Evolutionary conservation across 2,888 invertebrate genomes (phyloP), one percentile per base, ranked within the genome.

Genomic region (Spicauda simplicius): DNA sequence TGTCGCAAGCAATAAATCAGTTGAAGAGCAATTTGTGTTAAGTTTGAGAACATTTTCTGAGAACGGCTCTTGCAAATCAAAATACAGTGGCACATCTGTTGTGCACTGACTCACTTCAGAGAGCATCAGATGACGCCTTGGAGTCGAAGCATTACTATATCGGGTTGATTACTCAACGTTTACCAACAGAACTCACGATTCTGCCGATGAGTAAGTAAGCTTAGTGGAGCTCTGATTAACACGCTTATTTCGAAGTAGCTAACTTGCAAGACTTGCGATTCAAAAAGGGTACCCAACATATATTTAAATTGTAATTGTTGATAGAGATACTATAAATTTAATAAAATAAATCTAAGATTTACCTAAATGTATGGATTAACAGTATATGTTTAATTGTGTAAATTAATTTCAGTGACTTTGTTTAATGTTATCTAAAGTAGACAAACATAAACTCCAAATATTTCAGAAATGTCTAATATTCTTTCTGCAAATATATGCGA

Each of bases 91-190:
- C 77, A 76, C 82, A 80, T 79, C 77, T 83, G 82, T 79, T 70
- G 53, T 70, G 71, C 71, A 56, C 79, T 87, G 88, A 89, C 74
- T 88, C 87, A 88, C 72, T 68, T 74, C 73, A 76, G 75, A 78
- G 54, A 66, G 67, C 65, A 68, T 78, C 74, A 70, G 74, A 80
- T 83, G 83, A 84, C 80, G 76, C 74, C 72, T 72, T 71, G 69
- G 74, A 78, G 76, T 76, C 78, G 77, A 60, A 66, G 60, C 77
- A 74, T 77, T 58, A 77, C 87, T 90, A 88, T 83, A 91, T 88
- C 81, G 78, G 82, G 85, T 81, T 45, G 76, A 80, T 90, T 90
- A 86, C 90, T 90, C 90, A 90, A 88, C 80, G 64, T 55, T 60
- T 66, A 50, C 64, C 52, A 52, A 52, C 57, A 54, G 63, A 68